These are phyloP conservation scores for Hippocampus comes DNA, from an alignment of 2,113 vertebrate genomes.

Conservation along the genomic window DNA sequence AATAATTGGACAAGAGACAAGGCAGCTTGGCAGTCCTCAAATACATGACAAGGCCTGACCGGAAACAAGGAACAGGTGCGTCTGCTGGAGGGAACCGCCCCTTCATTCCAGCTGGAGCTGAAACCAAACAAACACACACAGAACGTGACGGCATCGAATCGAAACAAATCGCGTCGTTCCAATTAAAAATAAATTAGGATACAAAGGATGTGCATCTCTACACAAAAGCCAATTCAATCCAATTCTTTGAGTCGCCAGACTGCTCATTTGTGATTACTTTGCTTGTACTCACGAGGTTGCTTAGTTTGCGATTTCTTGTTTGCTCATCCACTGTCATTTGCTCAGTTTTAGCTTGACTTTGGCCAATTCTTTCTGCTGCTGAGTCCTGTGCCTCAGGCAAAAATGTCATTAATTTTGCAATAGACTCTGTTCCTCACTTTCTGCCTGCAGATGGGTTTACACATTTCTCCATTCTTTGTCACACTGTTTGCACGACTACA, in stretches of 20 bases:
- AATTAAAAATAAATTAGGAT: no score
- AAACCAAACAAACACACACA: no score
- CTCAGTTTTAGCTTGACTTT: conserved; percentile 5
- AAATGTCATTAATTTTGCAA: conserved; percentile 8
- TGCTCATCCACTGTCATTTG: neutral
- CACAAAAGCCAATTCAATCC: no score
- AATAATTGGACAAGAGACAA: no score
- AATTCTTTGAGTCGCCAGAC: neutral
- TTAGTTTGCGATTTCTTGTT: neutral
- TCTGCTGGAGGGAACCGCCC: no score
- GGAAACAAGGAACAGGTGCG: no score
- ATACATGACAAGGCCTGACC: no score
- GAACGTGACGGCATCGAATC: no score
- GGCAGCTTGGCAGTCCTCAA: no score
- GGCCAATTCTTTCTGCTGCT: conserved; percentile 1
- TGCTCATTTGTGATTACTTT: neutral
- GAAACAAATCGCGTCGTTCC: no score
- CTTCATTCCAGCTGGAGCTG: no score
- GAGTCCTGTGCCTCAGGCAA: conserved; percentile 2
- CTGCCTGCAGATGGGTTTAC: neutral
- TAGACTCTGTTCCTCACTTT: neutral
- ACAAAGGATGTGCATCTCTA: no score
- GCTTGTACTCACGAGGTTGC: neutral
- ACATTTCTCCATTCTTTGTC: neutral
- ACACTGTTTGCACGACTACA: neutral